Percentiles rank a stretch among this genome's conserved stretches.
These are phyloP conservation scores for Capitella teleta DNA, from an alignment of 1,140 invertebrate species.

Conservation along the genomic window DNA sequence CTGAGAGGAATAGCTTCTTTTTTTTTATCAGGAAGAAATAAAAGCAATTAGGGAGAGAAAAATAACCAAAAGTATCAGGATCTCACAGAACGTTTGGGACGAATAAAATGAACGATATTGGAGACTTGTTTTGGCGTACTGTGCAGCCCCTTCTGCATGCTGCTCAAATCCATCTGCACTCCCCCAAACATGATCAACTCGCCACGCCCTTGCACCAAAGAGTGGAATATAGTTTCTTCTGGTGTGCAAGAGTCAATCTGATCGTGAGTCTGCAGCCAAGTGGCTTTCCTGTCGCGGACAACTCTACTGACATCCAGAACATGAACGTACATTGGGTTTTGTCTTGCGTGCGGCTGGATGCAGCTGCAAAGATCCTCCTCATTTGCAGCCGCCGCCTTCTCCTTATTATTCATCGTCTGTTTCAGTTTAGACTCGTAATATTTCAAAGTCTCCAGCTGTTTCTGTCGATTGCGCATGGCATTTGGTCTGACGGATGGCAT, in stretches of 20 bases:
- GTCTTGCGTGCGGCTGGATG: neutral
- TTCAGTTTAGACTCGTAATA: constrained; percentile 49
- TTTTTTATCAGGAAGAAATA: no score
- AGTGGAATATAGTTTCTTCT: constrained; percentile 80
- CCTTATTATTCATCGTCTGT: constrained; percentile 21
- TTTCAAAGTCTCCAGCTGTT: constrained; percentile 51
- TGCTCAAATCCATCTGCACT: constrained; percentile 44
- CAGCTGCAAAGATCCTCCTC: neutral
- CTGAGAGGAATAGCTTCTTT: no score
- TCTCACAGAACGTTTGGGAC: neutral
- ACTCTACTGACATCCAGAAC: constrained; percentile 72
- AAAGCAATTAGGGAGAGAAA: no score
- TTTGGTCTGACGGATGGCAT: constrained; percentile 38
- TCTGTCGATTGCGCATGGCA: constrained; percentile 45
- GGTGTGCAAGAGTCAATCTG: constrained; percentile 44
- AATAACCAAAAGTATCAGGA: no score
- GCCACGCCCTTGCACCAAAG: constrained; percentile 73
- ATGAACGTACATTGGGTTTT: constrained; percentile 64
- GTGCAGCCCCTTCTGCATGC: constrained; percentile 19
- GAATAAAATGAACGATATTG: constrained; percentile 4
- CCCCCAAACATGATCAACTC: constrained; percentile 92
- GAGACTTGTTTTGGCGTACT: neutral
- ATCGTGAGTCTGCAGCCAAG: constrained; percentile 58
- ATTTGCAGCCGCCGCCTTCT: constrained; percentile 5
- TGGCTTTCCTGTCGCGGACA: constrained; percentile 47